A percentile compares a stretch with the other conserved stretches of the same genome.
phyloP scores from a whole-genome alignment of 2,797 vertebrate genomes.

The Aphelocoma californica region DNA sequence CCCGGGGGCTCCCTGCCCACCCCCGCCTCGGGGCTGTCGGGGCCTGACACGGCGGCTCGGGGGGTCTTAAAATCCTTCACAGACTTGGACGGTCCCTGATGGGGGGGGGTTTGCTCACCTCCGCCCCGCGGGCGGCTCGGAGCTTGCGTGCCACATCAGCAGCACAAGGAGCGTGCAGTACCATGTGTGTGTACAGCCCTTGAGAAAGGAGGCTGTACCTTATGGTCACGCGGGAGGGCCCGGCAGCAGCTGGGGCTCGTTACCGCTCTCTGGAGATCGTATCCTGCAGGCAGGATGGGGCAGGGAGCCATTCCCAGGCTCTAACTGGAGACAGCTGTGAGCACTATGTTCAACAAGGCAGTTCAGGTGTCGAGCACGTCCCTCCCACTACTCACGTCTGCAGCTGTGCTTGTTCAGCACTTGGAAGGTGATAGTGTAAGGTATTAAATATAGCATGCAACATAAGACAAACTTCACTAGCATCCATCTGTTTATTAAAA shows the following conservation, averaged over 20 bases:
- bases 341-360: neutral
- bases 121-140: neutral
- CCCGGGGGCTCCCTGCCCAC: neutral
- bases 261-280: neutral
- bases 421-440: neutral
- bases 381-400: neutral
- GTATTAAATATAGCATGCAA: neutral
- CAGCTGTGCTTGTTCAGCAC: neutral
- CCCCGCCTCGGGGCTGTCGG: neutral
- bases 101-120: neutral
- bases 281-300: neutral
- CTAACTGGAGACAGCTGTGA: neutral
- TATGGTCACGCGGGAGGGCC: neutral
- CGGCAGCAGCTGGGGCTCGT: neutral
- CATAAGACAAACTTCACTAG: neutral
- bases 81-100: rapidly evolving
- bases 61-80: rapidly evolving
- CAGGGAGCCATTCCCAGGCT: neutral
- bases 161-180: rapidly evolving
- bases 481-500: neutral
- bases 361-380: neutral
- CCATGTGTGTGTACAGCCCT: rapidly evolving
- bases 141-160: neutral
- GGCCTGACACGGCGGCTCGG: neutral
- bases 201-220: neutral